Percentiles rank a stretch among this genome's conserved stretches.
Conservation (phyloP, 1,140 invertebrate species). For the Leptinotarsa defecta region DNA sequence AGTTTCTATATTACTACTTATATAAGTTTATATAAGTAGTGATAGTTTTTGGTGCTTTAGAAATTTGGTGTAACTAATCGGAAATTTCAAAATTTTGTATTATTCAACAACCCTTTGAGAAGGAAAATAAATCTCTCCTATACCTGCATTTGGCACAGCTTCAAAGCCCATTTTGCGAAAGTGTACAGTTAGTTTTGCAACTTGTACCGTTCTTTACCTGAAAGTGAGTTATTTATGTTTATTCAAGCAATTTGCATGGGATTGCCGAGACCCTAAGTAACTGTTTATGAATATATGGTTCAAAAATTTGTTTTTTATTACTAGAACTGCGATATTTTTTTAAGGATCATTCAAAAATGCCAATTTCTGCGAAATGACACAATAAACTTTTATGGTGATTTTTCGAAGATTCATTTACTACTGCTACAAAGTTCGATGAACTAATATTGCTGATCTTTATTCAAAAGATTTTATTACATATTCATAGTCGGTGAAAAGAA, state of each 20-base stretch:
- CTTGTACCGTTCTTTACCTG: not conserved
- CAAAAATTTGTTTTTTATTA: not conserved
- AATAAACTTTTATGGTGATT: not conserved
- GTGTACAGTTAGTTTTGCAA: not conserved
- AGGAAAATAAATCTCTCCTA: too few relatives aligned
- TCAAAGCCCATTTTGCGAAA: too few relatives aligned
- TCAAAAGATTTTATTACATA: too few relatives aligned
- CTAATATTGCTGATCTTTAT: too few relatives aligned
- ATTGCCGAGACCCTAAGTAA: not conserved
- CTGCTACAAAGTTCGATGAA: not conserved
- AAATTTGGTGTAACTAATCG: too few relatives aligned
- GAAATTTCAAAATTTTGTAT: too few relatives aligned
- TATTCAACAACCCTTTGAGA: too few relatives aligned
- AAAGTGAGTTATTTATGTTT: not conserved
- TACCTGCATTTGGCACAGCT: too few relatives aligned
- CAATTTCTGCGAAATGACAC: not conserved
- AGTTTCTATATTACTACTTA: too few relatives aligned
- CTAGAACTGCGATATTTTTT: not conserved
- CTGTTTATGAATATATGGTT: conserved; percentile 1
- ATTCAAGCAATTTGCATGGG: not conserved
- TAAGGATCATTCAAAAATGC: not conserved
- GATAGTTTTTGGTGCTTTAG: too few relatives aligned
- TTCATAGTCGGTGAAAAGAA: too few relatives aligned
- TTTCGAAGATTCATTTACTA: not conserved
- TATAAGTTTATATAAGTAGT: too few relatives aligned